Conservation (phyloP, 2,797 vertebrate genomes). For the Tragelaphus oryx region DNA sequence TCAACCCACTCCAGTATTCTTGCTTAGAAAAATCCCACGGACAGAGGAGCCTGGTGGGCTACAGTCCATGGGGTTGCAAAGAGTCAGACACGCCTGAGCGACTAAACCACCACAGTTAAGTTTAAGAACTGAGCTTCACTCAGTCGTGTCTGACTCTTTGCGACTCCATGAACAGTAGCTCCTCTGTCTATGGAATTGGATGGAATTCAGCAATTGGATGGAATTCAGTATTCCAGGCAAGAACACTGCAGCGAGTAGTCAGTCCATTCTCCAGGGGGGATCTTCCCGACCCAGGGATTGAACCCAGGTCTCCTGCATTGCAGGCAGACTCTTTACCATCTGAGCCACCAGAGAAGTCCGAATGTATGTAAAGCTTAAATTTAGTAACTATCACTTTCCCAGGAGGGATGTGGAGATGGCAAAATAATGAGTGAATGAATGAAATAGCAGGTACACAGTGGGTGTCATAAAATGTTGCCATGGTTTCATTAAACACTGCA, state of each 20-base stretch:
- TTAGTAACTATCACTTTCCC: background rate
- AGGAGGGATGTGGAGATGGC: background rate
- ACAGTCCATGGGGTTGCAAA: background rate
- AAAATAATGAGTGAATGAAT: background rate
- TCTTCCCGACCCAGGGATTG: background rate
- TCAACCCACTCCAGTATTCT: background rate
- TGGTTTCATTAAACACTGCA: background rate
- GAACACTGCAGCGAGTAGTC: background rate
- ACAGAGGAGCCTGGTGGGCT: background rate
- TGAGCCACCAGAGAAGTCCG: background rate
- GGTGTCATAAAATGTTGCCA: background rate
- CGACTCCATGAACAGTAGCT: background rate
- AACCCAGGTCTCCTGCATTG: background rate
- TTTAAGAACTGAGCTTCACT: background rate
- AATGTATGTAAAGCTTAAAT: background rate
- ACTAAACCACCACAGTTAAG: background rate
- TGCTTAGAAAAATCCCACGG: background rate
- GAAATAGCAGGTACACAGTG: background rate
- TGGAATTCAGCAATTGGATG: background rate
- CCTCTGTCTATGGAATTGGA: background rate
- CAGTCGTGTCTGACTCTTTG: background rate
- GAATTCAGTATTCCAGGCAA: background rate
- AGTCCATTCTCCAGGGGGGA: background rate
- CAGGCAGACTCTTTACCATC: background rate
- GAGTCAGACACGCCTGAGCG: fast-evolving